Evolutionary conservation across 2,113 vertebrate genomes (phyloP).

Genomic region (Andinoacara biseriatus): DNA sequence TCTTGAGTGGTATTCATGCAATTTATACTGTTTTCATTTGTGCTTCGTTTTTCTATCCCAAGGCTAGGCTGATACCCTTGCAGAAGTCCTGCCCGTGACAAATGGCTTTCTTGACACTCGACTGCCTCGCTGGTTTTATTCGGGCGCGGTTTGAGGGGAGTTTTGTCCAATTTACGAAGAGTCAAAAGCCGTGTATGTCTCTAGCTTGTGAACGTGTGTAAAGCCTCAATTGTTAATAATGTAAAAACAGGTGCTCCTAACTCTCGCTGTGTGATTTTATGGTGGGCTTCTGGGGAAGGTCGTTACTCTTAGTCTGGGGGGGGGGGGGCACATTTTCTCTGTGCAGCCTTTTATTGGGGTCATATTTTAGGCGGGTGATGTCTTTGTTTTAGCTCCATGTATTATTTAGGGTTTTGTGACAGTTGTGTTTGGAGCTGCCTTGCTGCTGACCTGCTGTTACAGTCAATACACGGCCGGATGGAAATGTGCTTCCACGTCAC

Average conservation of each 20-base stretch:
- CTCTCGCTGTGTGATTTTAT: constrained; percentile 56
- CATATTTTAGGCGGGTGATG: constrained; percentile 66
- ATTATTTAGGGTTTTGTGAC: constrained; percentile 74
- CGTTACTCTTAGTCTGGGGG: constrained; percentile 58
- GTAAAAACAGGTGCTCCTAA: constrained; percentile 62
- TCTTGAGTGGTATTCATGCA: constrained; percentile 37
- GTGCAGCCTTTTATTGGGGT: constrained; percentile 60
- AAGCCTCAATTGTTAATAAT: constrained; percentile 56
- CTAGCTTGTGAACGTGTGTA: constrained; percentile 20
- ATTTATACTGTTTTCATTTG: constrained; percentile 38
- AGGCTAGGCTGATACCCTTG: constrained; percentile 27
- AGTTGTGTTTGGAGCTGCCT: constrained; percentile 61
- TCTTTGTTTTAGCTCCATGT: constrained; percentile 70
- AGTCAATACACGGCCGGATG: constrained; percentile 60
- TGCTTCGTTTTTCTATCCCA: background rate
- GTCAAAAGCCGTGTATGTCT: constrained; percentile 37
- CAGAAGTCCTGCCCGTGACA: constrained; percentile 54
- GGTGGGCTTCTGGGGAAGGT: constrained; percentile 52
- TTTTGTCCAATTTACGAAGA: constrained; percentile 58
- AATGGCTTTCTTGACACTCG: constrained; percentile 55
- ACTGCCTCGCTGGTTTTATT: constrained; percentile 40
- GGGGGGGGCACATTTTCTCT: constrained; percentile 49
- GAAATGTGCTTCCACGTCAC: constrained; percentile 56
- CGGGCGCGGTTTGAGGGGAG: constrained; percentile 34
- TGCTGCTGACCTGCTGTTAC: constrained; percentile 65